Evolutionary conservation across 2,888 invertebrate species (phyloP), one percentile per base, ranked within the genome.

Genomic region (Aquatica leii): DNA sequence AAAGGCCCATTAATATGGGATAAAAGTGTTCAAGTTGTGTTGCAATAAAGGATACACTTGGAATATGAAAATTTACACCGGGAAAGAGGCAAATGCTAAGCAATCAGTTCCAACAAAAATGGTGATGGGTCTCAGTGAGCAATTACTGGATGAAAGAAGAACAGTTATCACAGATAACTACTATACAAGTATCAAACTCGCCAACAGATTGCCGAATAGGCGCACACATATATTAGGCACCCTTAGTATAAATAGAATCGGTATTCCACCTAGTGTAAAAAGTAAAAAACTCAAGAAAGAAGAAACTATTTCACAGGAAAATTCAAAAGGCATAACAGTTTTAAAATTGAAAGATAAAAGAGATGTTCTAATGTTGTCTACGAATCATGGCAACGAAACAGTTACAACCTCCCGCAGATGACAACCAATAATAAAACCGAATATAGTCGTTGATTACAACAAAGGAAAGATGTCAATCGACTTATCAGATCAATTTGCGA

Each of bases 11-110:
- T 46, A 54, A 41, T 55, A 55, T 21, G 54, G 60, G 6, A 24
- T 46, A 15, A 60, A 60, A 20, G 15, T 60, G n/a, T 60, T 41
- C 48, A 60, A 60, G 18, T 14, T 60, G 15, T 60, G 53, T 55
- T 14, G 24, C 8, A 8, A 14, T 14, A 48, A 48, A 14, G 20
- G 49, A 18, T 48, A 24, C 17, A 50, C 50, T 2, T 50, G 50
- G 50, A 50, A 50, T 12, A 24, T 50, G 24, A 55, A 31, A 15
- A 34, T 60, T 9, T 60, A n/a, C n/a, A n/a, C n/a, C n/a, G n/a
- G n/a, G n/a, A n/a, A n/a, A n/a, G n/a, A n/a, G n/a, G n/a, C n/a
- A 60, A 12, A 40, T 40, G 11, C 8, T 8, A 3, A 3, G 11
- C 11, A 40, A n/a, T 40, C 40, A 11, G 40, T 40, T 40, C 59